Evolutionary conservation across 2,888 invertebrate species (phyloP).

Genomic region (Rhogogaster chlorosoma): DNA sequence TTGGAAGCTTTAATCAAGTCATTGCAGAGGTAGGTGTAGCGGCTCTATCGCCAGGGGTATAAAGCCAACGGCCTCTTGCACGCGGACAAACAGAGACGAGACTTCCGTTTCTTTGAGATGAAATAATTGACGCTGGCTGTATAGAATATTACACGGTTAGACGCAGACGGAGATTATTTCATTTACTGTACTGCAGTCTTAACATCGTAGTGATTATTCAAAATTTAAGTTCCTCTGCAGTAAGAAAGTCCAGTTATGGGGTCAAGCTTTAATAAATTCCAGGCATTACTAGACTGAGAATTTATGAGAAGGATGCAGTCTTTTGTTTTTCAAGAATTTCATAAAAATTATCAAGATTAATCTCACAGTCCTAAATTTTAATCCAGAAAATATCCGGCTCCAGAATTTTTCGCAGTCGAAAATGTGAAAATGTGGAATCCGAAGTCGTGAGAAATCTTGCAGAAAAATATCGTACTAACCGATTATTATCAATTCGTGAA

Average conservation of each 20-base stretch:
- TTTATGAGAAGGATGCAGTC: not conserved
- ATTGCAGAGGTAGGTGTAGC: not conserved
- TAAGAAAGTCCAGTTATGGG: not conserved
- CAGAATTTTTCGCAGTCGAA: not conserved
- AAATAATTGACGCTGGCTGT: constrained; percentile 29
- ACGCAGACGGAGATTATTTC: constrained; percentile 9
- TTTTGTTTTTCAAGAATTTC: too few species aligned
- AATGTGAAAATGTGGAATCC: not conserved
- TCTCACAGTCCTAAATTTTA: too few species aligned
- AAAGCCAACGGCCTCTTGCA: not conserved
- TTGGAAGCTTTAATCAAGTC: not conserved
- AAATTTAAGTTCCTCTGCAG: not conserved
- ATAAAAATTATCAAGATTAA: too few species aligned
- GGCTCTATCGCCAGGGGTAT: not conserved
- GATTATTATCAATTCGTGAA: not conserved
- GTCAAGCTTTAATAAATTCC: not conserved
- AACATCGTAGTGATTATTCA: constrained; percentile 4
- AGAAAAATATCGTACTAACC: not conserved
- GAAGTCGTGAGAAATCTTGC: not conserved
- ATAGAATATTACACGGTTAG: not conserved
- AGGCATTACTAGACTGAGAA: not conserved
- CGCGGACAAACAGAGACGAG: not conserved
- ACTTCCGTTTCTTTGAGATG: constrained; percentile 29
- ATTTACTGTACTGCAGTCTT: not conserved
- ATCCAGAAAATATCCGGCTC: too few species aligned